phyloP scores from a whole-genome alignment of 2,888 invertebrate genomes.

The Didymodactylos carnosus region DNA sequence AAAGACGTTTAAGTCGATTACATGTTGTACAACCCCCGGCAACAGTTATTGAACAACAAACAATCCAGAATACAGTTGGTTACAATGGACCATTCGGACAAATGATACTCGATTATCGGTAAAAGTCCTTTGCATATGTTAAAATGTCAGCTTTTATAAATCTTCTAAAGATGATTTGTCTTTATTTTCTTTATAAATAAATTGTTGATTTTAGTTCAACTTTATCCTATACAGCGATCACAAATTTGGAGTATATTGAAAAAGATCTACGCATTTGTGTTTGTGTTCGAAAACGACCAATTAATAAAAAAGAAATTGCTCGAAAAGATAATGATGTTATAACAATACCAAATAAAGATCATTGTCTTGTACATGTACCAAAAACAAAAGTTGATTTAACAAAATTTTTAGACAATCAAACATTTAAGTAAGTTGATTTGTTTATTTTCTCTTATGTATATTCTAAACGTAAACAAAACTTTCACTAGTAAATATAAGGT shows the following conservation, averaged over 20 bases:
- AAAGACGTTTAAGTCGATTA: not conserved
- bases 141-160: too few relatives aligned
- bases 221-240: not conserved
- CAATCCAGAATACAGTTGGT: not conserved
- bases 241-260: not conserved
- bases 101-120: too few relatives aligned
- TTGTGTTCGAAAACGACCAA: conserved; percentile 82
- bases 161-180: too few relatives aligned
- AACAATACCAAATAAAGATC: conserved; percentile 73
- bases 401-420: conserved; percentile 90
- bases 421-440: conserved; percentile 50
- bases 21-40: not conserved
- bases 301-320: conserved; percentile 72
- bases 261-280: conserved; percentile 74
- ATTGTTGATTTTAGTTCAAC: conserved; percentile 7
- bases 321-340: conserved; percentile 88
- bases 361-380: conserved; percentile 38
- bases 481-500: too few relatives aligned
- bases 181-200: too few relatives aligned
- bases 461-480: too few relatives aligned
- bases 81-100: not conserved
- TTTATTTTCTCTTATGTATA: too few relatives aligned
- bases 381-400: conserved; percentile 72
- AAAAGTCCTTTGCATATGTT: too few relatives aligned
- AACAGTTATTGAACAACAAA: not conserved